Conservation (phyloP, 1,140 invertebrate genomes). For the Drosophila gunungcola region DNA sequence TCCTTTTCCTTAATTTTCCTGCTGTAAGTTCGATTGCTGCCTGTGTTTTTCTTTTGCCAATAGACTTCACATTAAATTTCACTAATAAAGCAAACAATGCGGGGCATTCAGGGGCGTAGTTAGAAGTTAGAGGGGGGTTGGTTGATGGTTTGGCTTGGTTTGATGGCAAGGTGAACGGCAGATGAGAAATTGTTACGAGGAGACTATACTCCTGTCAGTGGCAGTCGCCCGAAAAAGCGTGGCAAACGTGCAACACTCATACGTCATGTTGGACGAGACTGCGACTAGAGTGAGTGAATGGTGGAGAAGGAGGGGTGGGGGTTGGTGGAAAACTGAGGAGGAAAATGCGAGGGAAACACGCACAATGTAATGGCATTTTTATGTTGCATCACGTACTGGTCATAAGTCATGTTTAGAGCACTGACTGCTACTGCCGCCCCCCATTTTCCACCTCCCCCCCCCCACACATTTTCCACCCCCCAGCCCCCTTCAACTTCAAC, state of each 20-base stretch:
- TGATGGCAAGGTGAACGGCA: constrained; percentile 58
- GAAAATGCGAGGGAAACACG: constrained; percentile 45
- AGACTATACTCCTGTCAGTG: constrained; percentile 54
- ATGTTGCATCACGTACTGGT: constrained; percentile 84
- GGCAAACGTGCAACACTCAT: constrained; percentile 79
- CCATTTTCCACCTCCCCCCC: not conserved
- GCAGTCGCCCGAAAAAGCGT: constrained; percentile 62
- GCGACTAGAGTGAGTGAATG: constrained; percentile 27
- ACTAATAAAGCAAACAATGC: constrained; percentile 81
- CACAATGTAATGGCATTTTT: constrained; percentile 84
- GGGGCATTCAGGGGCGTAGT: constrained; percentile 34
- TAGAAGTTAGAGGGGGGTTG: not conserved
- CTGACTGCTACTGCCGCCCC: constrained; percentile 56
- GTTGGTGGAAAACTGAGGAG: not conserved
- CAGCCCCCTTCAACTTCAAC: constrained; percentile 20
- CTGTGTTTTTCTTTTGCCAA: constrained; percentile 27
- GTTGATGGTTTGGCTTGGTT: no score
- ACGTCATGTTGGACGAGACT: constrained; percentile 71
- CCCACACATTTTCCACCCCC: not conserved
- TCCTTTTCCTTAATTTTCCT: not conserved
- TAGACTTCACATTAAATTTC: constrained; percentile 75
- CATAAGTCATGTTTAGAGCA: constrained; percentile 84
- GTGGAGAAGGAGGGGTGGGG: constrained; percentile 15
- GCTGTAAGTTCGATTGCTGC: constrained; percentile 15
- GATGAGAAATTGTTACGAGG: constrained; percentile 67